Conservation (phyloP, 2,113 vertebrate species). For the Dendropsophus ebraccatus region DNA sequence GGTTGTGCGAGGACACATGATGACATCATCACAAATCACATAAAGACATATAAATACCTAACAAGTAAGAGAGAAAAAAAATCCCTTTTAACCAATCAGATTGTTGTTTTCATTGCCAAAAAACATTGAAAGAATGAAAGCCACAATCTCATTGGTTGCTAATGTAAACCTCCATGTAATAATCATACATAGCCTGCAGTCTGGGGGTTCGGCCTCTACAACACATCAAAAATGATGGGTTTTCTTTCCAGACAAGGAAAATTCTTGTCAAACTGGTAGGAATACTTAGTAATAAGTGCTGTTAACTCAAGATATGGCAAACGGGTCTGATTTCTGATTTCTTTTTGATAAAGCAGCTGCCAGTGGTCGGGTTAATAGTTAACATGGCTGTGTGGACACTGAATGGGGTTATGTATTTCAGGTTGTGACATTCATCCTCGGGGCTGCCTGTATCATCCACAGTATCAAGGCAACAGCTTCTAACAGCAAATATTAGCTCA, state of each 20-base stretch:
- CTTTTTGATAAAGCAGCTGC: neutral
- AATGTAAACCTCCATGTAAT: neutral
- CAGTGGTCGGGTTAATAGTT: neutral
- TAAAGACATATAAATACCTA: neutral
- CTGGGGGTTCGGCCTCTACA: neutral
- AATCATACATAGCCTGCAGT: neutral
- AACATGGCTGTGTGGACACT: neutral
- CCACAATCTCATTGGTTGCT: neutral
- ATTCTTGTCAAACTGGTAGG: neutral
- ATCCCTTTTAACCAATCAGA: no score
- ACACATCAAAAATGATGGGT: neutral
- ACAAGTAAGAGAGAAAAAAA: neutral
- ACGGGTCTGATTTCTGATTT: slow-evolving; percentile 3
- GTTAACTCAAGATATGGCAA: neutral
- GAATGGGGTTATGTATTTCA: neutral
- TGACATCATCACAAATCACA: neutral
- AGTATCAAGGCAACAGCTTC: slow-evolving; percentile 30
- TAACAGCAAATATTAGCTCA: slow-evolving; percentile 43
- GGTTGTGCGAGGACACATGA: neutral
- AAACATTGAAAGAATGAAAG: no score
- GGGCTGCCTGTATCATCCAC: neutral
- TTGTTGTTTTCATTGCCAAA: no score
- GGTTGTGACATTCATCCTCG: neutral
- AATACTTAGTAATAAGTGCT: neutral
- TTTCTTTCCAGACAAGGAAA: neutral